Percentiles rank a stretch among this genome's conserved stretches.
phyloP scores from a whole-genome alignment of 2,797 vertebrate genomes.

The Vultur gryphus region DNA sequence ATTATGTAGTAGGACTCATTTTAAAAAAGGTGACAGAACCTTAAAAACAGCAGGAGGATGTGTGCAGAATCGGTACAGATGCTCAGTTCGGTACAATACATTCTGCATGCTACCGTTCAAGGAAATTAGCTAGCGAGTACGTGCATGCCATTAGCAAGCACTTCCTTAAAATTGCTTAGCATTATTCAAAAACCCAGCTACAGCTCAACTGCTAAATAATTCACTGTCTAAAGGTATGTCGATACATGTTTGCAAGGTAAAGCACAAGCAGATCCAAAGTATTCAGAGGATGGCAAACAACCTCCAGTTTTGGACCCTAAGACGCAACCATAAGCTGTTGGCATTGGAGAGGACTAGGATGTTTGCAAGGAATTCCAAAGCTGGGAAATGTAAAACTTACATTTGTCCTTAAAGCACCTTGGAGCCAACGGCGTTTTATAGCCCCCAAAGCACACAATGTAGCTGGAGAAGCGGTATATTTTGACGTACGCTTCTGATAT shows the following conservation, averaged over 20 bases:
- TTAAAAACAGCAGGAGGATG: neutral
- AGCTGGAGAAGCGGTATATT: neutral
- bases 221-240: neutral
- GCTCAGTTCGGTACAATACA: fast-evolving
- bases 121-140: neutral
- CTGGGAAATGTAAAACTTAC: neutral
- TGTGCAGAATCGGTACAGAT: neutral
- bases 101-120: neutral
- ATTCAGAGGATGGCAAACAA: neutral
- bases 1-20: fast-evolving
- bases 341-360: neutral
- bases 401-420: neutral
- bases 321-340: neutral
- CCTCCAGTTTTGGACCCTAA: neutral
- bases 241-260: neutral
- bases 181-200: neutral
- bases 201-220: neutral
- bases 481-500: neutral
- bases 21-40: neutral
- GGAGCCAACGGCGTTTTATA: neutral
- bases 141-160: neutral
- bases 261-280: neutral
- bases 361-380: neutral
- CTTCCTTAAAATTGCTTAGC: neutral
- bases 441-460: fast-evolving